Evolutionary conservation across 2,888 invertebrate genomes (phyloP).

Genomic region (Anagyrus pseudococci): DNA sequence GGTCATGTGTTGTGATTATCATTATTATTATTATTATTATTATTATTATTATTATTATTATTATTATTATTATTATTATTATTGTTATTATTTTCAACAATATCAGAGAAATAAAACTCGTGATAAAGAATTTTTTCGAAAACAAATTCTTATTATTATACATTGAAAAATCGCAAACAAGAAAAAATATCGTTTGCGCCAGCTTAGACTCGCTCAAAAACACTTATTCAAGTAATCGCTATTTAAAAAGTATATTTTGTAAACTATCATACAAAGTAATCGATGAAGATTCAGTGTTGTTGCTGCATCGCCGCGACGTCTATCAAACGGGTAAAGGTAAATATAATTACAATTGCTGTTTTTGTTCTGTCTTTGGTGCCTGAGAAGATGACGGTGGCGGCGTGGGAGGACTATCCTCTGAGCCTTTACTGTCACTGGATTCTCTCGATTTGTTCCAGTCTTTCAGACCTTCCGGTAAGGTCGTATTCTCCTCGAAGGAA

Average conservation of each 20-base stretch:
- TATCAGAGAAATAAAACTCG: too few species aligned
- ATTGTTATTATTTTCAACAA: too few species aligned
- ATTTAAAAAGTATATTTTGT: constrained; percentile 36
- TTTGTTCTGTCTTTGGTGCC: constrained; percentile 2
- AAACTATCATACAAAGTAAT: constrained; percentile 37
- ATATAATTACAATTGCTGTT: constrained; percentile 30
- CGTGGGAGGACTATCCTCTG: constrained; percentile 5
- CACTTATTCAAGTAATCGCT: constrained; percentile 19
- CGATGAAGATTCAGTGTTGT: constrained; percentile 17
- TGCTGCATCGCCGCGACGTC: constrained; percentile 1
- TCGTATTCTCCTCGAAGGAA: constrained; percentile 95
- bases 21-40: too few species aligned
- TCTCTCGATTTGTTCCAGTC: constrained; percentile 85
- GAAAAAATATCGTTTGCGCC: too few species aligned
- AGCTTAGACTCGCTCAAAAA: constrained; percentile 14
- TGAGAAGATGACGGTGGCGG: constrained; percentile 18
- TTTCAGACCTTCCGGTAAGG: constrained; percentile 91
- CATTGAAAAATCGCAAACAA: too few species aligned
- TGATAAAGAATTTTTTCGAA: too few species aligned
- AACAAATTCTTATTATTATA: too few species aligned
- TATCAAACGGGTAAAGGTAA: constrained; percentile 18
- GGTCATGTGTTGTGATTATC: too few species aligned
- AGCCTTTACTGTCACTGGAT: constrained; percentile 2
- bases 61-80: too few species aligned
- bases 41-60: too few species aligned